phyloP scores from a whole-genome alignment of 2,797 vertebrate species.

The Danio aesculapii region DNA sequence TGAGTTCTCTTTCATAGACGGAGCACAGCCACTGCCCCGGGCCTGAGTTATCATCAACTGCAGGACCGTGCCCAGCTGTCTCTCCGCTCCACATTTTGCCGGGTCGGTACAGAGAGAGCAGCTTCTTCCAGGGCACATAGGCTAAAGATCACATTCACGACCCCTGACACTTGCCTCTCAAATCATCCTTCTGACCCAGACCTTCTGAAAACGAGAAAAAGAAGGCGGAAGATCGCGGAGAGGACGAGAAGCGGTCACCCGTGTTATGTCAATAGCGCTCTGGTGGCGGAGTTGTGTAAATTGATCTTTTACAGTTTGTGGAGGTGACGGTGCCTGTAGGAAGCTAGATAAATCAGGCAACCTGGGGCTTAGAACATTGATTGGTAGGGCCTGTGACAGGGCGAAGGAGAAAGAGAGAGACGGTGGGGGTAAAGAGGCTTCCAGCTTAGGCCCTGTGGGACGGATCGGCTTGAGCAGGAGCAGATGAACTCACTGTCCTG shows the following conservation, averaged over 20 bases:
- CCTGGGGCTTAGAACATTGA: slow-evolving; percentile 88
- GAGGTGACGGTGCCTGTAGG: slow-evolving; percentile 88
- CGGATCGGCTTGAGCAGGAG: slow-evolving; percentile 6
- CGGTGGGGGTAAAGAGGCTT: slow-evolving; percentile 43
- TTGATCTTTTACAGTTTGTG: slow-evolving; percentile 95
- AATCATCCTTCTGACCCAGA: slow-evolving; percentile 42
- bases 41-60: slow-evolving; percentile 43
- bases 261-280: slow-evolving; percentile 88
- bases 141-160: slow-evolving; percentile 36
- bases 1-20: slow-evolving; percentile 39
- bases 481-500: slow-evolving; percentile 12
- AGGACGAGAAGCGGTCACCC: slow-evolving; percentile 75
- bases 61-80: slow-evolving; percentile 33
- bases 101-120: slow-evolving; percentile 23
- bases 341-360: slow-evolving; percentile 91
- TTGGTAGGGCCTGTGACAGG: slow-evolving; percentile 85
- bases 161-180: slow-evolving; percentile 47
- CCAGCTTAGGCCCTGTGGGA: slow-evolving; percentile 28
- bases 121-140: slow-evolving; percentile 19
- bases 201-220: slow-evolving; percentile 26
- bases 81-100: background rate
- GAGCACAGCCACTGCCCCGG: slow-evolving; percentile 35
- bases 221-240: slow-evolving; percentile 19
- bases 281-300: slow-evolving; percentile 90
- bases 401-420: slow-evolving; percentile 57